Percentiles rank a stretch among this genome's conserved stretches.
These are phyloP conservation scores for Drosophila rellima DNA, from an alignment of 2,888 invertebrate species.

Conservation along the genomic window DNA sequence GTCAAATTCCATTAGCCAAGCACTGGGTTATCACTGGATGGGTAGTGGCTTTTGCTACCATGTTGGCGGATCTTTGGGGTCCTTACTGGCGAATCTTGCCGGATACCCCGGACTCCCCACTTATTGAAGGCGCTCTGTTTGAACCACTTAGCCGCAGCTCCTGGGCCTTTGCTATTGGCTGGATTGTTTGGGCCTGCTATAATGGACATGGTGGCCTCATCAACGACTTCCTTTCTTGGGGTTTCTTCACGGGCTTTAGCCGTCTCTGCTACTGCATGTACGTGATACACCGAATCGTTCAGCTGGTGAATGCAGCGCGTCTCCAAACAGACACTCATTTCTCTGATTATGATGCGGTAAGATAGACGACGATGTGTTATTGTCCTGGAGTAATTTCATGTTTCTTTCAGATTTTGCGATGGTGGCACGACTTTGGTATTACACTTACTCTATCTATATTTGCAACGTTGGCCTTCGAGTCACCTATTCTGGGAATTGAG, in stretches of 20 bases:
- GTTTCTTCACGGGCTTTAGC: constrained; percentile 84
- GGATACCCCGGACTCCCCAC: constrained; percentile 69
- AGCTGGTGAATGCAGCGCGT: constrained; percentile 80
- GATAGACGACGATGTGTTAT: neutral
- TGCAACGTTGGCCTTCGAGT: constrained; percentile 86
- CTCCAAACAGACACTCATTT: constrained; percentile 83
- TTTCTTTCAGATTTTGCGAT: constrained; percentile 82
- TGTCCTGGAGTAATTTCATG: constrained; percentile 21
- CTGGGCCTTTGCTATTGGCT: constrained; percentile 83
- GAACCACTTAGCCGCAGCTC: constrained; percentile 82
- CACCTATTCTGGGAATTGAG: constrained; percentile 86
- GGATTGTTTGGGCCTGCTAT: constrained; percentile 85
- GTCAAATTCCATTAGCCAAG: constrained; percentile 80
- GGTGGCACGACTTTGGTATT: constrained; percentile 86
- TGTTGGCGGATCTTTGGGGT: constrained; percentile 83
- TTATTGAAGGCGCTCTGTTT: constrained; percentile 84
- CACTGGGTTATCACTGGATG: constrained; percentile 82
- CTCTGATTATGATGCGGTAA: constrained; percentile 84
- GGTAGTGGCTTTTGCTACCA: constrained; percentile 79
- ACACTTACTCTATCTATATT: constrained; percentile 84
- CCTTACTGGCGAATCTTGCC: constrained; percentile 82
- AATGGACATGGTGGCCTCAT: constrained; percentile 84
- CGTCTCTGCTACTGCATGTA: constrained; percentile 85
- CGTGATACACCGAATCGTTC: constrained; percentile 84
- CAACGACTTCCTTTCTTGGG: constrained; percentile 84